Evolutionary conservation across 2,888 invertebrate species (phyloP), one percentile per base, ranked within the genome.

Genomic region (Cerceris ruficornis): DNA sequence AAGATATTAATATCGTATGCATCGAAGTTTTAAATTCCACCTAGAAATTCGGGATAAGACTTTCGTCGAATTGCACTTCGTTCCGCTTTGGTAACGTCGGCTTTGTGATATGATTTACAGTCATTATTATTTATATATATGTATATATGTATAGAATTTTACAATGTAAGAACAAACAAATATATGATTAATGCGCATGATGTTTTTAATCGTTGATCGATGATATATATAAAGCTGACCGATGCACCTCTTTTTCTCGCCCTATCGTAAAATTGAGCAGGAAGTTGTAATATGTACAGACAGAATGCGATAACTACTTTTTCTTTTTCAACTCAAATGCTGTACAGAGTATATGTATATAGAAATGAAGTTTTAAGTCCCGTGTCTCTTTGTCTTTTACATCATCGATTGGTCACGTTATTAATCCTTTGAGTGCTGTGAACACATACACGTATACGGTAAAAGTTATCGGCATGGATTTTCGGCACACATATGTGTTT

Each of bases 311-410:
- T 13, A 15, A 17, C 17, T 17, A 55, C 46, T 54, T 67, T 54
- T 50, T 71, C 13, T 39, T 17, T 43, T 17, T 55, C 55, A 72
- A 69, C 52, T 60, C 42, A 78, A 77, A 78, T 55, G 52, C 71
- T 69, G 65, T 69, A 65, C 66, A 69, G 17, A 79, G 28, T 57
- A 72, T 76, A 42, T 59, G 8, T 60, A 79, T 78, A 69, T 73
- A 79, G 77, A 77, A 57, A 64, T 69, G 14, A 59, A 42, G n/a
- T n/a, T 42, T 5, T 73, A 69, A 68, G 49, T 62, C 55, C 61
- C 8, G 67, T 65, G 59, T 59, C 62, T 17, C 7, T 17, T 17
- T 55, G 15, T 9, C 7, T 28, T 55, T 55, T 55, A 17, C 55
- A 4, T 55, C 28, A 9, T 28, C 55, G 17, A 55, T 17, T 55